These are phyloP conservation scores for Brenthis hecate DNA, from an alignment of 2,888 invertebrate species.

Conservation along the genomic window DNA sequence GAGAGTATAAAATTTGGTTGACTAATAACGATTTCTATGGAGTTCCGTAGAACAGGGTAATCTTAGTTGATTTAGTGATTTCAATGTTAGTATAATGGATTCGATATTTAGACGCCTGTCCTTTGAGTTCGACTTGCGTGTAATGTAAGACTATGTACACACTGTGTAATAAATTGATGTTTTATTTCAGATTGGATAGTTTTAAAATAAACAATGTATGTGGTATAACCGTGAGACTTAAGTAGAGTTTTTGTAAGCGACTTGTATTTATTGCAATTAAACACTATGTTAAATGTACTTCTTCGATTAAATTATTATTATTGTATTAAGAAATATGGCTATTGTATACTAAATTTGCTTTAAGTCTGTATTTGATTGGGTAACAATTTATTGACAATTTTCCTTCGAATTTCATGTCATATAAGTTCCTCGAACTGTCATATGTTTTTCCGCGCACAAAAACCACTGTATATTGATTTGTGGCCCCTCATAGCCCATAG, in stretches of 20 bases:
- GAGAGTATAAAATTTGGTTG: constrained; percentile 46
- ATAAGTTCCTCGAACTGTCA: constrained; percentile 28
- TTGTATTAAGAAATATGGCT: no score
- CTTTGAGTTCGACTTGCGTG: constrained; percentile 1
- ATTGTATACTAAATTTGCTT: not conserved
- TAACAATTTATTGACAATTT: not conserved
- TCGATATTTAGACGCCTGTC: constrained; percentile 1
- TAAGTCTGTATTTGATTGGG: not conserved
- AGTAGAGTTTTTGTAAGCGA: constrained; percentile 12
- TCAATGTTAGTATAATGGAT: constrained; percentile 15
- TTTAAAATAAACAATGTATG: not conserved
- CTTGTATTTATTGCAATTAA: constrained; percentile 3
- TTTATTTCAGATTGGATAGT: not conserved
- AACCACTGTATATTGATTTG: constrained; percentile 27
- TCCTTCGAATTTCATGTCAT: constrained; percentile 10
- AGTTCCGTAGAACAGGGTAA: constrained; percentile 72
- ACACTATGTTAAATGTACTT: constrained; percentile 6
- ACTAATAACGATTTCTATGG: constrained; percentile 46
- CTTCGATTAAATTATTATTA: not conserved
- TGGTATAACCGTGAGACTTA: not conserved
- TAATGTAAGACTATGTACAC: not conserved
- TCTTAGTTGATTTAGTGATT: constrained; percentile 40
- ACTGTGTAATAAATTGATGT: not conserved
- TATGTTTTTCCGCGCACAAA: constrained; percentile 42
- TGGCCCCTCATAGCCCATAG: constrained; percentile 41